Base-by-base conservation (phyloP, 2,888 invertebrate species). In the Drosophila rellima region DNA sequence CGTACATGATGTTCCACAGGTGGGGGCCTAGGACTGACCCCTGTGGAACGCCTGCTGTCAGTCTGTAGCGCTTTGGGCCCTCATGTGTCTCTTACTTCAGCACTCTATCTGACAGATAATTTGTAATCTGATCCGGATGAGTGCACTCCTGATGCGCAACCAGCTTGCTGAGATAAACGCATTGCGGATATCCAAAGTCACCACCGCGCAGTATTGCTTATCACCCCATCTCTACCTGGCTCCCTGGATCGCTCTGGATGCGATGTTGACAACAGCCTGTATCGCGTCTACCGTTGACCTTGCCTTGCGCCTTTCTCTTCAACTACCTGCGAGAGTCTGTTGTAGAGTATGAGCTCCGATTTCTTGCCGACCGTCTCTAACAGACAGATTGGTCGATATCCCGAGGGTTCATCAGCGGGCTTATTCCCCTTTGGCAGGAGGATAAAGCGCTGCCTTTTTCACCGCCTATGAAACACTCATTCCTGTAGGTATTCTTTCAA, bases 341-440 rank as follows among this genome's bases (percentile, higher is more conserved):
- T n/a, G 5, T 35, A 35, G 4, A 35, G 33, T 3, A 35, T 35
- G 1, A 13, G 33, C 33, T 35, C 33, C 33, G n/a, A 4, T 35
- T n/a, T n/a, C 33, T 35, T 35, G 33, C 33, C 33, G 13, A 33
- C 33, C 2, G 33, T 33, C 13, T 33, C 33, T 33, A 33, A 13
- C 11, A 33, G n/a, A 3, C 33, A 35, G 2, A 35, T 35, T 2
- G 33, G 33, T 4, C n/a, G 33, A 3, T 35, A 35, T 35, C 33
- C 33, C 4, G 33, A 35, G 4, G 33, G 33, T 4, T 35, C 33
- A 1, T 35, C 33, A 4, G n/a, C 33, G 3, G 33, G 33, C n/a
- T 35, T 35, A n/a, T 13, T 35, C 33, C 33, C 33, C 33, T 35
- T 35, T n/a, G 33, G 33, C n/a, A 35, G 33, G n/a, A 35, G 33